Evolutionary conservation across 2,797 vertebrate species (phyloP), one percentile per base, ranked within the genome.

Genomic region (Tachyglossus aculeatus): DNA sequence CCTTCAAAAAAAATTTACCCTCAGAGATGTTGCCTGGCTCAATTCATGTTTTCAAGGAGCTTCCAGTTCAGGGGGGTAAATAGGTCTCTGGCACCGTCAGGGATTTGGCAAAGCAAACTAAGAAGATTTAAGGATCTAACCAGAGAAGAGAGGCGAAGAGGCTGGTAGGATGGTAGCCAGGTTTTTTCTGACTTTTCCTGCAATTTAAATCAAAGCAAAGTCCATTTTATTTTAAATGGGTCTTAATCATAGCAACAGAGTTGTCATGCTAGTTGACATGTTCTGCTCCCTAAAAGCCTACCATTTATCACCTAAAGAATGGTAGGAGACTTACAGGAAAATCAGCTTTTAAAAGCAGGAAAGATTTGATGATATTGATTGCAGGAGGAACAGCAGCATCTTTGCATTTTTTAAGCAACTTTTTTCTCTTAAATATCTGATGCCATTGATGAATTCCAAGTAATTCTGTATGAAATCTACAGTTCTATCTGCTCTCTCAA

Each of bases 331-430:
- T 90, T 89, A 87, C 86, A 86, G 88, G 85, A 85, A 91, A 89
- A 89, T 91, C 80, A 86, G 87, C 82, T 89, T 90, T 89, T 89
- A 89, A 88, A 90, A 86, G 79, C 88, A 88, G 82, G 74, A 85
- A 74, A 82, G 82, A 86, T 84, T 83, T 89, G 69, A 74, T 62
- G 51, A 59, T 83, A 89, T 90, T 53, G 85, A 90, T 89, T 88
- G 83, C 82, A 84, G 84, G 82, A 73, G 78, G 32, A 77, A 75
- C 61, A 80, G 86, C 38, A 72, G 59, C 78, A 89, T 62, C 74
- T 81, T 77, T 77, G 81, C 86, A 89, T 89, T 82, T 79, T 63
- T 89, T 89, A 85, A 87, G 68, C 86, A 91, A 84, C 67, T 80
- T 77, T 73, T 43, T 81, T 76, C 80, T 71, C 84, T 81, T 68